Evolutionary conservation across 1,140 invertebrate genomes (phyloP).

Genomic region (Ceratoteleas bidentatus): DNA sequence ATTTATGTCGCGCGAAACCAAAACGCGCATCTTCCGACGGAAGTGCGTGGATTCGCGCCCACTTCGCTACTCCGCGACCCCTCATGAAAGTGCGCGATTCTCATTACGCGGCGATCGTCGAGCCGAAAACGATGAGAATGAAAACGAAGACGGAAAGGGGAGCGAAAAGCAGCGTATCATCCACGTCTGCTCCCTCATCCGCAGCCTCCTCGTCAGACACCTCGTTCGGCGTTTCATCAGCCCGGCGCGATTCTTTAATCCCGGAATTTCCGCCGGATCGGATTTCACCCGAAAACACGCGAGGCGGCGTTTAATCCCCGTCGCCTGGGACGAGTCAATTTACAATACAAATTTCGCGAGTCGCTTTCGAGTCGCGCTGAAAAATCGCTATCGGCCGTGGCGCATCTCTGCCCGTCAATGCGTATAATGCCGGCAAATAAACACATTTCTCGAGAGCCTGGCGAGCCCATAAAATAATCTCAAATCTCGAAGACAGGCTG

Average conservation of each 20-base stretch:
- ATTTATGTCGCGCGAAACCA: conserved; percentile 3
- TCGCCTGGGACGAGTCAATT: background rate
- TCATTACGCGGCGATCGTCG: conserved; percentile 54
- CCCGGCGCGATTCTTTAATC: background rate
- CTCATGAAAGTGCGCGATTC: conserved; percentile 65
- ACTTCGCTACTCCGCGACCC: too few species aligned
- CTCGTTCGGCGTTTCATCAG: conserved; percentile 49
- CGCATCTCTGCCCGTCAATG: background rate
- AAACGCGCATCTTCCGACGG: conserved; percentile 5
- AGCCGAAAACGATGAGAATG: conserved; percentile 46
- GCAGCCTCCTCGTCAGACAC: conserved; percentile 49
- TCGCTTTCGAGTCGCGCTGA: background rate
- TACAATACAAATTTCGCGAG: background rate
- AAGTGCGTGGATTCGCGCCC: conserved; percentile 71
- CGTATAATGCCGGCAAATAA: conserved; percentile 34
- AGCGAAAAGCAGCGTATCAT: conserved; percentile 44
- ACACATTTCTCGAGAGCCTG: conserved; percentile 36
- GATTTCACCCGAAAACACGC: too few species aligned
- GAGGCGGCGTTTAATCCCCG: background rate
- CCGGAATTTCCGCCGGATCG: conserved; percentile 13
- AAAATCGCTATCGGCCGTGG: conserved; percentile 13
- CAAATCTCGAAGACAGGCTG: conserved; percentile 52
- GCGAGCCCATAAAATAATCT: conserved; percentile 51
- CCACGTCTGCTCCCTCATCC: conserved; percentile 46
- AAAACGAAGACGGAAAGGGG: conserved; percentile 37